Conservation (phyloP, 1,140 invertebrate species). For the Solenopsis invicta region DNA sequence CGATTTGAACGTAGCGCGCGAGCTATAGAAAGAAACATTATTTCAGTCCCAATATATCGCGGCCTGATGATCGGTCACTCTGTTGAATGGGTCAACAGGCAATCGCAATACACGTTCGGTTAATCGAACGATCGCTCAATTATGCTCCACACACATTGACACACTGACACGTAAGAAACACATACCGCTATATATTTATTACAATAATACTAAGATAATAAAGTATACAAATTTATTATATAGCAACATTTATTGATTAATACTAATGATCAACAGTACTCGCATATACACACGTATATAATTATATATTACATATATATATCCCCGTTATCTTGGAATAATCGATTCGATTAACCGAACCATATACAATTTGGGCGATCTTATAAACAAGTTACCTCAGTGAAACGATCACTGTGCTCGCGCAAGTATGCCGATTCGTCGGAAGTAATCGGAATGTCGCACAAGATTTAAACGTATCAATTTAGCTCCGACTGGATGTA, state of each 20-base stretch:
- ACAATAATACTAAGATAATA: constrained; percentile 69
- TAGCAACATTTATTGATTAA: constrained; percentile 71
- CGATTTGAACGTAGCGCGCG: background rate
- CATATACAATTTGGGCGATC: background rate
- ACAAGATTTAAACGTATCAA: constrained; percentile 38
- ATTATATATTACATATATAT: constrained; percentile 60
- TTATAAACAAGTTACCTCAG: constrained; percentile 1
- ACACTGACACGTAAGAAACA: constrained; percentile 19
- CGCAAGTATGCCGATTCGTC: constrained; percentile 14
- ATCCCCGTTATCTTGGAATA: constrained; percentile 44
- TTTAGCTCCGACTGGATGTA: constrained; percentile 12
- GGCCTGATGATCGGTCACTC: constrained; percentile 36
- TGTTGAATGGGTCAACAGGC: constrained; percentile 20
- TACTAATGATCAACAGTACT: constrained; percentile 70
- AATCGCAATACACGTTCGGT: constrained; percentile 66
- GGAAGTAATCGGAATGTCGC: background rate
- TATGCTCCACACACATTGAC: constrained; percentile 47
- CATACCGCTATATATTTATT: constrained; percentile 73
- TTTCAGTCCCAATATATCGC: constrained; percentile 31
- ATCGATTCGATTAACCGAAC: constrained; percentile 70
- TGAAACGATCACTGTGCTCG: constrained; percentile 23
- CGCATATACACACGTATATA: constrained; percentile 73
- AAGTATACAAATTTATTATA: constrained; percentile 75
- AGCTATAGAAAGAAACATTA: constrained; percentile 17
- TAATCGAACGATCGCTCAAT: constrained; percentile 64